phyloP scores from a whole-genome alignment of 2,797 vertebrate genomes.

The Cephalopachus bancanus region DNA sequence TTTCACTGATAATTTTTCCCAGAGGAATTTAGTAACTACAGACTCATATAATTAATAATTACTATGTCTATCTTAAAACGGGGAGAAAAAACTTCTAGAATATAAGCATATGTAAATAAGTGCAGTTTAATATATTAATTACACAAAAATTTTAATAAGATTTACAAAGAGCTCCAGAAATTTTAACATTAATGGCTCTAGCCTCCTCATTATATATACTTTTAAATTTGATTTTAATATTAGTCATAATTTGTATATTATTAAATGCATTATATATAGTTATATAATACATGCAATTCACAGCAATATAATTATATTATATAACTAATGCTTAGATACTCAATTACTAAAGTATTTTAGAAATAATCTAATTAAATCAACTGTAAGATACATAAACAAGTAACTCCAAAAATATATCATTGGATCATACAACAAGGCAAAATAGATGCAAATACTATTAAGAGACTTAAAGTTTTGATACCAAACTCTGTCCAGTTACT shows the following conservation, averaged over 20 bases:
- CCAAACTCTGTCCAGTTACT: constrained; percentile 25
- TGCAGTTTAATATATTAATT: no score
- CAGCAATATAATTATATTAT: background rate
- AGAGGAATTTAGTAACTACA: no score
- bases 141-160: no score
- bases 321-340: background rate
- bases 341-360: background rate
- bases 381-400: constrained; percentile 38
- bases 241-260: constrained; percentile 45
- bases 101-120: no score
- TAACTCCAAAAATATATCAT: constrained; percentile 9
- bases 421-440: background rate
- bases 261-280: background rate
- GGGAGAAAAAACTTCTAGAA: no score
- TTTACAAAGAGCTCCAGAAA: no score
- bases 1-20: no score
- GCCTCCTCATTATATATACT: no score
- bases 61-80: no score
- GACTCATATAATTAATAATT: no score
- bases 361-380: constrained; percentile 45
- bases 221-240: background rate
- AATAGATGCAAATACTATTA: constrained; percentile 12
- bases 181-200: no score
- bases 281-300: constrained; percentile 27
- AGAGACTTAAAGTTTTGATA: constrained; percentile 12